A percentile compares a stretch with the other conserved stretches of the same genome.
Evolutionary conservation across 2,113 vertebrate species (phyloP).

Genomic region (Mus pahari): DNA sequence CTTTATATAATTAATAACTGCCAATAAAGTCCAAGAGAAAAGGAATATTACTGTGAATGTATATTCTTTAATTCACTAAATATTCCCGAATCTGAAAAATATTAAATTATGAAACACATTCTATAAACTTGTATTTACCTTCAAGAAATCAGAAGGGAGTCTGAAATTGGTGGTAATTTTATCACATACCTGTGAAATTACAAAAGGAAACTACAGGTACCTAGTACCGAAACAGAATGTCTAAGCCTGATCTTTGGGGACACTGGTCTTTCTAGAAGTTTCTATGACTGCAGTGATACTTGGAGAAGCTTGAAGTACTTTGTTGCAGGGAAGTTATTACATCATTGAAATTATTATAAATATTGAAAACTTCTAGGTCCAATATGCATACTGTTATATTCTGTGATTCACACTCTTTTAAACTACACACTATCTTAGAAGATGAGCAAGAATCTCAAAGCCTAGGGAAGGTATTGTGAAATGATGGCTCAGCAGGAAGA

Average conservation of each 20-base stretch:
- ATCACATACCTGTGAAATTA: background rate
- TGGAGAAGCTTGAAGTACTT: background rate
- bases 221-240: background rate
- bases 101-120: background rate
- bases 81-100: background rate
- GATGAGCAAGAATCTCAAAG: background rate
- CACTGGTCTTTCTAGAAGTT: background rate
- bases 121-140: background rate
- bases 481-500: background rate
- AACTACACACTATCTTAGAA: background rate
- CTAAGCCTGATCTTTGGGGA: background rate
- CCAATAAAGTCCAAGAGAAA: background rate
- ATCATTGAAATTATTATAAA: background rate
- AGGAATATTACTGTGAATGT: too few relatives aligned
- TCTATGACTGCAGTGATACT: background rate
- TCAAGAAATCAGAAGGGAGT: background rate
- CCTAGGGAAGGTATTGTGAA: background rate
- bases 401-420: background rate
- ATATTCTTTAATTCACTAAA: background rate
- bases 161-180: background rate
- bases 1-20: background rate
- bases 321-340: background rate
- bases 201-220: background rate
- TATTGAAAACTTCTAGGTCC: background rate
- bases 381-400: background rate